A percentile compares a stretch with the other conserved stretches of the same genome.
Conservation (phyloP, 1,140 invertebrate genomes). For the Trialeurodes vaporariorum region DNA sequence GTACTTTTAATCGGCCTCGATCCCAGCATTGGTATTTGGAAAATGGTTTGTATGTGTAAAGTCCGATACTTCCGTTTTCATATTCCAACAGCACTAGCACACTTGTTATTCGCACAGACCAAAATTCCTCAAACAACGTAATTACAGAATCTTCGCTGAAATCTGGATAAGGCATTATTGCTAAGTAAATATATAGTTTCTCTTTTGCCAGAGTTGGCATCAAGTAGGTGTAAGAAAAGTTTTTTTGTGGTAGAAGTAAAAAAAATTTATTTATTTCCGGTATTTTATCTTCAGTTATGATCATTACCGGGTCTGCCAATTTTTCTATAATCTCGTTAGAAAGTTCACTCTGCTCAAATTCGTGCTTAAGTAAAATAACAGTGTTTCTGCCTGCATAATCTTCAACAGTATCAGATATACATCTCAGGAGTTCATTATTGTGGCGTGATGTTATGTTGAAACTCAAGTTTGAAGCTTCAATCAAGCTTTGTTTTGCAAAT, state of each 20-base stretch:
- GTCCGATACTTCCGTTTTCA: not conserved
- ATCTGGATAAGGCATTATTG: not conserved
- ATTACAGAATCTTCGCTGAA: not conserved
- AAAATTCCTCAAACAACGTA: conserved; percentile 4
- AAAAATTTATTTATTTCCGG: not conserved
- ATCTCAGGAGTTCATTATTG: not conserved
- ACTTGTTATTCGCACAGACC: conserved; percentile 3
- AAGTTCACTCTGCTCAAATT: not conserved
- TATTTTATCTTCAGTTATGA: conserved; percentile 1
- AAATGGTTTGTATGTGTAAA: conserved; percentile 4
- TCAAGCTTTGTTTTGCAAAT: too few species aligned
- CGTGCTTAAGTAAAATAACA: not conserved
- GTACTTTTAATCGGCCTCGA: not conserved
- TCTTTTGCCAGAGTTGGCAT: not conserved
- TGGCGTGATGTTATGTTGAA: not conserved
- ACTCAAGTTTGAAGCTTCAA: too few species aligned
- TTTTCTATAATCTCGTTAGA: not conserved
- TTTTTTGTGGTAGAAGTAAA: not conserved
- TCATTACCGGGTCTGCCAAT: not conserved
- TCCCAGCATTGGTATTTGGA: not conserved
- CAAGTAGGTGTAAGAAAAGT: not conserved
- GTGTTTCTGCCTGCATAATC: not conserved
- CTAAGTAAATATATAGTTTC: conserved; percentile 1
- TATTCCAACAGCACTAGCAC: not conserved
- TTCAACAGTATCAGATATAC: not conserved